These are phyloP conservation scores for Pachymerium ferrugineum DNA, from an alignment of 2,888 invertebrate genomes.

Conservation along the genomic window DNA sequence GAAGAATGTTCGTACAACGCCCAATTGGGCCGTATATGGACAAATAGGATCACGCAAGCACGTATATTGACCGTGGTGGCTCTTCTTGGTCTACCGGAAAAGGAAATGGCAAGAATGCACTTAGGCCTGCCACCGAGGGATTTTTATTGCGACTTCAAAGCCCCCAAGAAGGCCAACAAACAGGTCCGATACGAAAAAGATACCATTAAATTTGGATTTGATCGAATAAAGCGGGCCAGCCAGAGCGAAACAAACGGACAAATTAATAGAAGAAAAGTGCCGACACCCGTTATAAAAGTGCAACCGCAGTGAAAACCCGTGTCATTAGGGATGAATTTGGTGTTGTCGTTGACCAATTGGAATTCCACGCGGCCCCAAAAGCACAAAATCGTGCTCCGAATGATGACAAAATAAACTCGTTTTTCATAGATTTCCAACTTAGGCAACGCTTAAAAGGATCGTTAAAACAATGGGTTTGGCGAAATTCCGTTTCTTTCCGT, in stretches of 20 bases:
- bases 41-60: neutral
- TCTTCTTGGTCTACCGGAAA: neutral
- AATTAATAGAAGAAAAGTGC: constrained; percentile 11
- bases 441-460: too few relatives aligned
- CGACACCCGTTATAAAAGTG: neutral
- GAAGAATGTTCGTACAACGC: too few relatives aligned
- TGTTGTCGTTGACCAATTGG: too few relatives aligned
- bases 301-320: neutral
- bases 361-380: too few relatives aligned
- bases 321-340: too few relatives aligned
- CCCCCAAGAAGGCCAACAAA: neutral
- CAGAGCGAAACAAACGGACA: neutral
- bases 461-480: neutral
- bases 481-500: neutral
- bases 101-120: constrained; percentile 15
- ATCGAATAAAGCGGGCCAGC: neutral
- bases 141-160: constrained; percentile 21
- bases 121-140: neutral
- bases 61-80: neutral
- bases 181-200: neutral
- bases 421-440: too few relatives aligned
- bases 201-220: constrained; percentile 18
- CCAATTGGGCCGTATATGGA: neutral
- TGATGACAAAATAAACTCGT: too few relatives aligned
- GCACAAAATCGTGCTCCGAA: too few relatives aligned